Evolutionary conservation across 2,113 vertebrate genomes (phyloP).

Genomic region (Odobenus rosmarus): DNA sequence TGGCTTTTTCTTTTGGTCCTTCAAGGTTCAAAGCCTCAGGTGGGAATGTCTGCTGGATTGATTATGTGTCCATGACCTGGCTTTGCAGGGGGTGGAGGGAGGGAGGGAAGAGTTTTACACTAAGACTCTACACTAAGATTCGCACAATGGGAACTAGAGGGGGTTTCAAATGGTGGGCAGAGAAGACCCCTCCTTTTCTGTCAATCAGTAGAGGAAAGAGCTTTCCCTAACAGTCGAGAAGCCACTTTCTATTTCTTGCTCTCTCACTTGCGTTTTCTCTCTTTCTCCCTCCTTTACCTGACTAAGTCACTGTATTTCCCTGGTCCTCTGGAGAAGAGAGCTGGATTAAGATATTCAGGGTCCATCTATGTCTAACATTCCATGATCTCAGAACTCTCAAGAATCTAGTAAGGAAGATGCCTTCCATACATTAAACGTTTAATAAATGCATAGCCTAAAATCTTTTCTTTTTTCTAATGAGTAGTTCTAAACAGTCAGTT

Average conservation of each 20-base stretch:
- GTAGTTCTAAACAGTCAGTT: conserved; percentile 26
- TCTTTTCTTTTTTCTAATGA: conserved; percentile 35
- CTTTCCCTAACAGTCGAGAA: neutral
- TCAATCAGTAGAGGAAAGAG: neutral
- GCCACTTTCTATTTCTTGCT: conserved; percentile 21
- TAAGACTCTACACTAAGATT: neutral
- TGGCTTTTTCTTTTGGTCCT: neutral
- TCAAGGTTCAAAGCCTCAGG: neutral
- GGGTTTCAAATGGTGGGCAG: neutral
- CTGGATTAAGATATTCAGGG: conserved; percentile 8
- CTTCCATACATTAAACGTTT: neutral
- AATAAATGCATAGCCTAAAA: conserved; percentile 4
- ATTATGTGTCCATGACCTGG: neutral
- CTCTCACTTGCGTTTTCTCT: neutral
- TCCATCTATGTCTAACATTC: neutral
- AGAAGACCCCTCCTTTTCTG: neutral
- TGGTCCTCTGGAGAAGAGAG: neutral
- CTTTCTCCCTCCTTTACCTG: neutral
- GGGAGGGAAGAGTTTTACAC: neutral
- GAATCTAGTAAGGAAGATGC: conserved; percentile 11
- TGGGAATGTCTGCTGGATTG: neutral
- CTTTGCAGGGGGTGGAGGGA: neutral
- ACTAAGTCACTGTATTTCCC: neutral
- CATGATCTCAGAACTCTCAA: neutral
- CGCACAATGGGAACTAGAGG: neutral